Evolutionary conservation across 2,113 vertebrate species (phyloP).

Genomic region (Hydrolagus affinis): DNA sequence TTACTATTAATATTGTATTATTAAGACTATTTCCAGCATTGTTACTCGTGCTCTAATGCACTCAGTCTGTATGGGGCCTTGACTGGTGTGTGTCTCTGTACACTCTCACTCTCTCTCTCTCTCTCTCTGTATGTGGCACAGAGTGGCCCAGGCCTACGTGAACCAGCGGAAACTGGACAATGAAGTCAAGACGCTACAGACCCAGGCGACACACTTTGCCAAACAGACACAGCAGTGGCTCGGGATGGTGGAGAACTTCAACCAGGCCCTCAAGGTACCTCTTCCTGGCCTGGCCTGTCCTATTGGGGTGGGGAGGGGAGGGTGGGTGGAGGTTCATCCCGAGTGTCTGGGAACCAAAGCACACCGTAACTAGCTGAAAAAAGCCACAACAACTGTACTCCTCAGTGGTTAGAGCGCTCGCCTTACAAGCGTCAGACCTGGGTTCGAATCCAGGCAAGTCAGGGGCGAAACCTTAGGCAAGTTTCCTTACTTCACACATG

Average conservation of each 20-base stretch:
- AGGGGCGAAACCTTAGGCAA: too few relatives aligned
- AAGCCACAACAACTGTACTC: too few relatives aligned
- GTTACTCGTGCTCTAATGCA: too few relatives aligned
- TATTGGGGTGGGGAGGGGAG: background rate
- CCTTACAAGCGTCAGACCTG: too few relatives aligned
- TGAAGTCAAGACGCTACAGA: conserved; percentile 87
- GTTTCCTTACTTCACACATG: too few relatives aligned
- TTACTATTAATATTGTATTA: too few relatives aligned
- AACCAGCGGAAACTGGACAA: conserved; percentile 92
- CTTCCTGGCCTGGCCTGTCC: too few relatives aligned
- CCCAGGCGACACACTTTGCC: conserved; percentile 83
- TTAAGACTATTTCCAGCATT: too few relatives aligned
- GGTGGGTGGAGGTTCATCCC: background rate
- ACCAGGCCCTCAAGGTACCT: conserved; percentile 82
- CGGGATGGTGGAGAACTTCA: conserved; percentile 89
- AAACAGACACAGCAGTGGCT: conserved; percentile 94
- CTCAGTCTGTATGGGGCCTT: background rate
- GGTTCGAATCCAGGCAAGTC: too few relatives aligned
- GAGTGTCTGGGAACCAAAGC: background rate
- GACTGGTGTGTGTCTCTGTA: background rate
- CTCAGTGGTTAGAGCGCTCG: too few relatives aligned
- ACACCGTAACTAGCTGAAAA: background rate
- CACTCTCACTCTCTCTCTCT: background rate
- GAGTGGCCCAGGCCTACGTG: conserved; percentile 85
- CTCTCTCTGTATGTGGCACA: conserved; percentile 44